phyloP scores from a whole-genome alignment of 2,888 invertebrate species.

The Macrosoma leucophasiata region DNA sequence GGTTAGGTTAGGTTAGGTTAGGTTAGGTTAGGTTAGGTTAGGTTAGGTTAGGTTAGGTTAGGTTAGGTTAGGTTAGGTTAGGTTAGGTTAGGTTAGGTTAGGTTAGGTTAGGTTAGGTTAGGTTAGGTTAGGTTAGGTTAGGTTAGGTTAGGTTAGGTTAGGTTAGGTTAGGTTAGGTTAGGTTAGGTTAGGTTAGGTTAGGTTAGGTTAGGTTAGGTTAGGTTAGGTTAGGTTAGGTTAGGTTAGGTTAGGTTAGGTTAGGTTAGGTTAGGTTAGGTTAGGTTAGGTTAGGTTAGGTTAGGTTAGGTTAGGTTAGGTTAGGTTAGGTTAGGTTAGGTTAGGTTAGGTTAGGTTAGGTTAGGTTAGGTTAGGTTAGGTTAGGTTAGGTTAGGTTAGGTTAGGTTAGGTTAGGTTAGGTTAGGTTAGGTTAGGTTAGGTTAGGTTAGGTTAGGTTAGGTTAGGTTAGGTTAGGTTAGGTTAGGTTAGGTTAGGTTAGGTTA shows the following conservation, averaged over 20 bases:
- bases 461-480: conserved; percentile 25
- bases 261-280: conserved; percentile 17
- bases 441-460: conserved; percentile 25
- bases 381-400: too few species aligned
- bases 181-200: conserved; percentile 21
- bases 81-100: conserved; percentile 15
- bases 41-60: conserved; percentile 8
- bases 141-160: conserved; percentile 19
- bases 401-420: conserved; percentile 25
- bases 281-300: conserved; percentile 18
- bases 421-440: conserved; percentile 27
- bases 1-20: conserved; percentile 7
- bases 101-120: conserved; percentile 17
- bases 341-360: conserved; percentile 18
- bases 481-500: conserved; percentile 13
- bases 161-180: conserved; percentile 18
- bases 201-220: conserved; percentile 17
- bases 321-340: conserved; percentile 18
- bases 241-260: conserved; percentile 15
- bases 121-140: conserved; percentile 15
- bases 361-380: conserved; percentile 11
- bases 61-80: conserved; percentile 9
- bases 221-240: conserved; percentile 19
- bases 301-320: conserved; percentile 16
- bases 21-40: conserved; percentile 9